These are phyloP conservation scores for Siniperca chuatsi DNA, from an alignment of 2,113 vertebrate genomes.

Conservation along the genomic window DNA sequence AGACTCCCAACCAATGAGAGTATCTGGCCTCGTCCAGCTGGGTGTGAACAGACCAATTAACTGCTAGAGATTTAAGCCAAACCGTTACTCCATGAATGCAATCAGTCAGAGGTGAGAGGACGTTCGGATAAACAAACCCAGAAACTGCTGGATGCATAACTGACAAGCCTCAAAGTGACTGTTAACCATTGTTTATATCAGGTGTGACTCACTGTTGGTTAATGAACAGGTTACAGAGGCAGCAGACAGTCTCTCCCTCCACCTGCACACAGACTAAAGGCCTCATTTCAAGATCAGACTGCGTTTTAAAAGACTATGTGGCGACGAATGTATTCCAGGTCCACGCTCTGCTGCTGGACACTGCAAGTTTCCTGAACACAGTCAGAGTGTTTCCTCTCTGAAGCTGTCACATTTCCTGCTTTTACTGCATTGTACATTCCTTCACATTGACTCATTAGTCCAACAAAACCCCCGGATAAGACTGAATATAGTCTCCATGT, in stretches of 20 bases:
- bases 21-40: constrained; percentile 60
- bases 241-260: constrained; percentile 9
- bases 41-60: constrained; percentile 77
- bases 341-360: constrained; percentile 45
- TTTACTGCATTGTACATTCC: constrained; percentile 63
- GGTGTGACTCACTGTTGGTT: constrained; percentile 62
- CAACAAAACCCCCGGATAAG: constrained; percentile 50
- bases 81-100: constrained; percentile 68
- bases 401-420: constrained; percentile 76
- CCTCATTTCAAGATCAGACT: constrained; percentile 15
- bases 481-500: constrained; percentile 12
- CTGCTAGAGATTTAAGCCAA: constrained; percentile 77
- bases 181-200: constrained; percentile 55
- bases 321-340: constrained; percentile 42
- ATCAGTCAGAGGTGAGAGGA: constrained; percentile 45
- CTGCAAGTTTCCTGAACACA: constrained; percentile 71
- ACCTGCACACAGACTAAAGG: constrained; percentile 19
- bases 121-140: not conserved
- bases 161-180: constrained; percentile 1
- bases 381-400: constrained; percentile 69
- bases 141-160: constrained; percentile 7
- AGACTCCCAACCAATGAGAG: constrained; percentile 77
- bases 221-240: constrained; percentile 55
- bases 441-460: constrained; percentile 68
- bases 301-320: not conserved